Percentiles rank a stretch among this genome's conserved stretches.
These are phyloP conservation scores for Axinella damicornis DNA, from an alignment of 37 sponge, comb jelly and placozoan species.

Conservation along the genomic window DNA sequence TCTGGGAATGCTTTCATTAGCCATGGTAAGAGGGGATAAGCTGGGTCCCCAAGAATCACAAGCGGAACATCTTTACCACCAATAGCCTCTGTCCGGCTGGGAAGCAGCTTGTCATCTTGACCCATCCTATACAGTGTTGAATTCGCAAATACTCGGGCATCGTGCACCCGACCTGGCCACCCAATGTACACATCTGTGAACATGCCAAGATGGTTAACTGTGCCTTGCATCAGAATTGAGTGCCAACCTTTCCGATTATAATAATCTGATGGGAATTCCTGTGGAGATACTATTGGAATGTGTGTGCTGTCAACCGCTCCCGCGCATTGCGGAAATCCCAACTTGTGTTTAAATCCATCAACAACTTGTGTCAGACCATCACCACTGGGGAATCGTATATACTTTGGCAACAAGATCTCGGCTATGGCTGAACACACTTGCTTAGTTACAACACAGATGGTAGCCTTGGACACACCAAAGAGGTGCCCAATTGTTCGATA, in stretches of 20 bases:
- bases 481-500: constrained; percentile 39
- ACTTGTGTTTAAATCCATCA: too few relatives aligned
- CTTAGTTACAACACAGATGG: constrained; percentile 32
- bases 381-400: too few relatives aligned
- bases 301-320: too few relatives aligned
- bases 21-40: constrained; percentile 60
- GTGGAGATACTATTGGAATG: too few relatives aligned
- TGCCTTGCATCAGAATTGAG: constrained; percentile 44
- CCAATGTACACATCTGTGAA: constrained; percentile 38
- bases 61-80: constrained; percentile 13
- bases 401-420: too few relatives aligned
- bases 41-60: constrained; percentile 49
- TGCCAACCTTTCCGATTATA: constrained; percentile 60
- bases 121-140: constrained; percentile 20
- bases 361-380: too few relatives aligned
- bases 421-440: too few relatives aligned
- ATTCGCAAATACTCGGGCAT: constrained; percentile 53
- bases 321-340: too few relatives aligned
- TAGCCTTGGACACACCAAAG: constrained; percentile 35
- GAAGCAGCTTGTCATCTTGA: background rate
- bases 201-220: constrained; percentile 14
- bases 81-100: background rate
- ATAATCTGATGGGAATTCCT: constrained; percentile 34
- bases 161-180: constrained; percentile 63
- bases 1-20: constrained; percentile 51